Evolutionary conservation across 1,140 invertebrate species (phyloP).

Genomic region (Portunus trituberculatus): DNA sequence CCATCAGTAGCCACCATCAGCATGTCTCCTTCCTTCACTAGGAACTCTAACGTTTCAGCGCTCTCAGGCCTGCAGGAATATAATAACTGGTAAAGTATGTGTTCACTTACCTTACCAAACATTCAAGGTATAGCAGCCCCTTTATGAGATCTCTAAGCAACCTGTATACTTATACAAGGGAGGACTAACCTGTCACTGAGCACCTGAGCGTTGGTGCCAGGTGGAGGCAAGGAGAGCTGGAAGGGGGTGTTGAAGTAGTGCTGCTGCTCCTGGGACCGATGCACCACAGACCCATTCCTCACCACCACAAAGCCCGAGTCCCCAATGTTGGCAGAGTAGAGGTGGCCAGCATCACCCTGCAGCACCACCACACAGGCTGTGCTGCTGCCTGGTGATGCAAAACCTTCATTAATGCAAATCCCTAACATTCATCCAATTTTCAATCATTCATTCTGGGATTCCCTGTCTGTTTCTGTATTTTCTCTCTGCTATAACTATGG

Average conservation of each 20-base stretch:
- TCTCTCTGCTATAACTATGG: too few species aligned
- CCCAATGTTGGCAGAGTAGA: slow-evolving; percentile 98
- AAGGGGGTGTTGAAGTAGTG: slow-evolving; percentile 99
- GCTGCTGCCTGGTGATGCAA: slow-evolving; percentile 87
- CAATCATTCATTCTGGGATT: too few species aligned
- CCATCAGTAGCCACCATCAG: slow-evolving; percentile 98
- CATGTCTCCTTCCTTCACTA: slow-evolving; percentile 96
- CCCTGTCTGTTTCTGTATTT: too few species aligned
- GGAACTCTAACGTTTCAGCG: slow-evolving; percentile 93
- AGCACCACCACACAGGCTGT: slow-evolving; percentile 97
- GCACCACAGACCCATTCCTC: slow-evolving; percentile 90
- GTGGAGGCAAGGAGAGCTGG: slow-evolving; percentile 95
- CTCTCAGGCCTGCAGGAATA: slow-evolving; percentile 88
- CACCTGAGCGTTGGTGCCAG: slow-evolving; percentile 93
- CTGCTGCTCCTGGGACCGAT: slow-evolving; percentile 96
- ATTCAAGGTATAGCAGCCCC: not conserved
- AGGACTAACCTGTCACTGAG: slow-evolving; percentile 72
- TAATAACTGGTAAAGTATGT: not conserved
- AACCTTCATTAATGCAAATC: too few species aligned
- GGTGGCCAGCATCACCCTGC: slow-evolving; percentile 91
- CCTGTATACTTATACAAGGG: too few species aligned
- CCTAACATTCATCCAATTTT: too few species aligned
- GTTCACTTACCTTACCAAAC: not conserved
- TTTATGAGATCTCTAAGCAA: not conserved
- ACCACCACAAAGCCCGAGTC: slow-evolving; percentile 93